These are phyloP conservation scores for Galemys pyrenaicus DNA, from an alignment of 2,113 vertebrate species.

Conservation along the genomic window DNA sequence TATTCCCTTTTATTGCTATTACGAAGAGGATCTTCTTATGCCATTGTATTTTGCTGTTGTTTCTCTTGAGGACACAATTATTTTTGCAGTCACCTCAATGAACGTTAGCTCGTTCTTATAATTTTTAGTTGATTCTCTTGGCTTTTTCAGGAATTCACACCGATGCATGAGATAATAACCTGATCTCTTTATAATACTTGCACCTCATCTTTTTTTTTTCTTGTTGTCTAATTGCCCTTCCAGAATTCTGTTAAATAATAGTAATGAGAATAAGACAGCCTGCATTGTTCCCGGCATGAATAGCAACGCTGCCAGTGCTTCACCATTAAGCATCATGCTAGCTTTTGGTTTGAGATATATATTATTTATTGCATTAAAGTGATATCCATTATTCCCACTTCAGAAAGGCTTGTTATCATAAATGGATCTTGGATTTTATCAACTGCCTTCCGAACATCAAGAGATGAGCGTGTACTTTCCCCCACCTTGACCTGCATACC, in stretches of 20 bases:
- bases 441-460: background rate
- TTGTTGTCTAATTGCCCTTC: conserved; percentile 24
- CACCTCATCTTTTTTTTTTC: background rate
- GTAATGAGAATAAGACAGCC: background rate
- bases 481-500: background rate
- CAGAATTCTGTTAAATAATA: conserved; percentile 7
- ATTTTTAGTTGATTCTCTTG: conserved; percentile 10
- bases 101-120: background rate
- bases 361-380: conserved; percentile 79
- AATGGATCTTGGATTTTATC: conserved; percentile 50
- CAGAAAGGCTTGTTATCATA: conserved; percentile 50
- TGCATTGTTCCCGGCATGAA: conserved; percentile 4
- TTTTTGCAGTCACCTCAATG: background rate
- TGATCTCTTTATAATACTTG: background rate
- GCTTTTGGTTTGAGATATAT: conserved; percentile 60
- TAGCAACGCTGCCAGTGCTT: background rate
- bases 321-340: conserved; percentile 42
- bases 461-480: background rate
- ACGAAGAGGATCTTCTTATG: conserved; percentile 5
- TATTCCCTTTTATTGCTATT: background rate
- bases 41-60: background rate
- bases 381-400: conserved; percentile 59
- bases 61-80: conserved; percentile 26
- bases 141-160: conserved; percentile 40
- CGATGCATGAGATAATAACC: background rate